A percentile compares a stretch with the other conserved stretches of the same genome.
Evolutionary conservation across 2,797 vertebrate genomes (phyloP).

Genomic region (Glossophaga mutica): DNA sequence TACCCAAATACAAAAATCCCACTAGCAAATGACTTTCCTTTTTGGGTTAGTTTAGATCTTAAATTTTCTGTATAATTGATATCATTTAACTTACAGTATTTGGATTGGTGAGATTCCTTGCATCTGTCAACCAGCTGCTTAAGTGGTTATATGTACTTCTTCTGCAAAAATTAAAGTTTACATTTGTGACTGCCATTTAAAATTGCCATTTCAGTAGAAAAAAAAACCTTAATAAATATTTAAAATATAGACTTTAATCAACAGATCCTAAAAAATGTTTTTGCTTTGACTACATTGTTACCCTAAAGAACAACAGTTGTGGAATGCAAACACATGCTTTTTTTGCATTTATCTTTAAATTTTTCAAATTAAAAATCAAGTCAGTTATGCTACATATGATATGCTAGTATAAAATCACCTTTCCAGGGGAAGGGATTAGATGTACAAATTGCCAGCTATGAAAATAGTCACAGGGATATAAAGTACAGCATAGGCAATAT

Average conservation of each 20-base stretch:
- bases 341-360: not conserved
- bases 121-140: conserved; percentile 99
- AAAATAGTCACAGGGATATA: not conserved
- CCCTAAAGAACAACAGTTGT: not conserved
- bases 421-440: not conserved
- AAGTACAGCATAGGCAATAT: not conserved
- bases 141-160: conserved; percentile 99
- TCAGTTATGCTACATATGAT: not conserved
- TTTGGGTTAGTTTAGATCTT: conserved; percentile 8
- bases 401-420: not conserved
- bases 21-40: conserved; percentile 27
- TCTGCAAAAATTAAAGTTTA: conserved; percentile 83
- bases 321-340: not conserved
- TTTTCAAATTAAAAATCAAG: conserved; percentile 36
- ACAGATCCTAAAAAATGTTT: not conserved
- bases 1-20: conserved; percentile 25
- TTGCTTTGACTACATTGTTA: not conserved
- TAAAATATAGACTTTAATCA: conserved; percentile 11
- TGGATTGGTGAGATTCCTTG: conserved; percentile 99
- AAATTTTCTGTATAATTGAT: not conserved
- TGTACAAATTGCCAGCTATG: not conserved
- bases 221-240: conserved; percentile 30
- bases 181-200: conserved; percentile 51
- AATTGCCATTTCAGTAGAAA: conserved; percentile 10
- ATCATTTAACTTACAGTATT: conserved; percentile 93